Percentiles rank a stretch among this genome's conserved stretches.
Conservation (phyloP, 2,113 vertebrate species). For the Sphyrna mokarran region DNA sequence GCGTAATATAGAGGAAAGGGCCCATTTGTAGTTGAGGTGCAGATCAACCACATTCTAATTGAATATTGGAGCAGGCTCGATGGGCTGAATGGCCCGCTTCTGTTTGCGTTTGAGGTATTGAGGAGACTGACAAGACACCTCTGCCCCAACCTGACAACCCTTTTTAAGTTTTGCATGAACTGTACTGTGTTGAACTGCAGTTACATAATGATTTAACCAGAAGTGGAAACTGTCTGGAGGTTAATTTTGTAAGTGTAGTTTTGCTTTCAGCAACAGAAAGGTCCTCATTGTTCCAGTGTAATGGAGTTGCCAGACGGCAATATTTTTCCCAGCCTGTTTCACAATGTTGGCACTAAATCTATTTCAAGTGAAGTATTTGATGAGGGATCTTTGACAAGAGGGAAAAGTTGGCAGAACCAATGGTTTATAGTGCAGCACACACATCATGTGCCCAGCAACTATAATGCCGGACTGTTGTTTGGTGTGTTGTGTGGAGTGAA, state of each 20-base stretch:
- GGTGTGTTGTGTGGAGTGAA: background rate
- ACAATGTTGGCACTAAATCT: slow-evolving; percentile 9
- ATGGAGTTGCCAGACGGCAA: background rate
- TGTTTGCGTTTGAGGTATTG: background rate
- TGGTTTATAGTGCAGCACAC: background rate
- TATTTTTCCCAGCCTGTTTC: slow-evolving; percentile 3
- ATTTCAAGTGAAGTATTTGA: background rate
- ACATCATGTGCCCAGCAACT: background rate
- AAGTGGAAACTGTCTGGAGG: background rate
- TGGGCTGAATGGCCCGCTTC: background rate
- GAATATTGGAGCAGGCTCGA: background rate
- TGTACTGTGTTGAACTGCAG: too few species aligned
- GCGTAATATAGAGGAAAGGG: background rate
- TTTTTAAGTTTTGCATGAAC: background rate
- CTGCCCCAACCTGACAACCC: background rate
- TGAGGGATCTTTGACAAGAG: slow-evolving; percentile 11
- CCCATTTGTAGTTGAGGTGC: background rate
- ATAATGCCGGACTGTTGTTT: background rate
- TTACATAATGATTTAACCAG: background rate
- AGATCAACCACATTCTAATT: background rate
- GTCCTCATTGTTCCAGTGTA: background rate
- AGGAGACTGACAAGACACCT: background rate
- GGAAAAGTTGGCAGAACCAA: background rate
- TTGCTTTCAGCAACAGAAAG: slow-evolving; percentile 10
- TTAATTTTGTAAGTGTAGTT: background rate